Evolutionary conservation across 2,113 vertebrate species (phyloP).

Genomic region (zebrafish (Danio rerio)): DNA sequence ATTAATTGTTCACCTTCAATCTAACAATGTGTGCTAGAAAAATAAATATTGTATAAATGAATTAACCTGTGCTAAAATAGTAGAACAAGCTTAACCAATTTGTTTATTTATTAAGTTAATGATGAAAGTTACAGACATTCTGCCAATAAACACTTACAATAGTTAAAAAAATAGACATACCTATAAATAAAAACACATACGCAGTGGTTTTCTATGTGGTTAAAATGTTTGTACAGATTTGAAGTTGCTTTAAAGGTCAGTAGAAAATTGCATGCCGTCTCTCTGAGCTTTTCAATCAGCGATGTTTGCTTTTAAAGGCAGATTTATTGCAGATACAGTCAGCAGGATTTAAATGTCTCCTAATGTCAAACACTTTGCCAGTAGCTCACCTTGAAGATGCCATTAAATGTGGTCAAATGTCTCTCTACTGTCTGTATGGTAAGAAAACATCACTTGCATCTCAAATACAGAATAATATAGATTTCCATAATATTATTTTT

Average conservation of each 20-base stretch:
- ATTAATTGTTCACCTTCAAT: too few species aligned
- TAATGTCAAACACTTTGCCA: neutral
- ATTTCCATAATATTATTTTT: neutral
- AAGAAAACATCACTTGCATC: neutral
- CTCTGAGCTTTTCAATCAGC: neutral
- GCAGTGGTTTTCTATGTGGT: neutral
- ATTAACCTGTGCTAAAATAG: conserved; percentile 23
- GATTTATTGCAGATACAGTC: neutral
- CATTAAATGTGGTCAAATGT: neutral
- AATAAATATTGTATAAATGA: conserved; percentile 66
- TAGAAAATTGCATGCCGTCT: conserved; percentile 4
- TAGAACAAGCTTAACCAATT: neutral
- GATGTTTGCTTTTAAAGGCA: neutral
- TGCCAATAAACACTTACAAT: too few species aligned
- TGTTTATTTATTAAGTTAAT: too few species aligned
- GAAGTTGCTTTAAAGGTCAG: neutral
- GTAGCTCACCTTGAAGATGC: neutral
- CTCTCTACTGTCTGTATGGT: neutral
- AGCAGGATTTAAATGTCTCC: neutral
- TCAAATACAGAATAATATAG: neutral
- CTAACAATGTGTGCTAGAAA: neutral
- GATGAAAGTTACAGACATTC: too few species aligned
- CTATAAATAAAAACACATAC: neutral
- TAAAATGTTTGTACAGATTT: neutral
- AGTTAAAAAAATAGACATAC: too few species aligned